Evolutionary conservation across 2,113 vertebrate species (phyloP).

Genomic region (Nycticebus coucang): DNA sequence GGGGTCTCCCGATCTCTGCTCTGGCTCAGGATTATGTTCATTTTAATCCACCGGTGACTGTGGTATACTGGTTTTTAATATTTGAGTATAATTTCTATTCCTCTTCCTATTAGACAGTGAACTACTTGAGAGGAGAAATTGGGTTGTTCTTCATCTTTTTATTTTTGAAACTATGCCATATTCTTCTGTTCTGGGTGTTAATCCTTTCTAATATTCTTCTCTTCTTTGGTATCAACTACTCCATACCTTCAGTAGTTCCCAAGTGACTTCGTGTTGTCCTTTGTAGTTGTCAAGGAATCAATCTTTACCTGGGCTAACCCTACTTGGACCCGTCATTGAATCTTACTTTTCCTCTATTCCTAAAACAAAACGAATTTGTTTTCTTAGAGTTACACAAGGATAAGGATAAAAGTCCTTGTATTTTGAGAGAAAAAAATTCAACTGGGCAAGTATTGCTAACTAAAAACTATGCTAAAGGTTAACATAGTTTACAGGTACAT

Average conservation of each 20-base stretch:
- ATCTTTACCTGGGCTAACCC: background rate
- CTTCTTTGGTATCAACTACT: background rate
- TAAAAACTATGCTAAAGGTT: background rate
- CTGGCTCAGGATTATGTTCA: background rate
- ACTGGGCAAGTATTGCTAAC: background rate
- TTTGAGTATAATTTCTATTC: background rate
- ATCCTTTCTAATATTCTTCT: background rate
- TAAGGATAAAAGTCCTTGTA: background rate
- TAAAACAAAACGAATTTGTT: background rate
- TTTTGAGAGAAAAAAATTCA: background rate
- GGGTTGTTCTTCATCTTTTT: background rate
- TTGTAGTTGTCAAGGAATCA: background rate
- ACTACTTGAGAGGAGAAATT: background rate
- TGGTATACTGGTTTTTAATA: background rate
- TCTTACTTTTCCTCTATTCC: background rate
- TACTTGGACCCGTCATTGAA: background rate
- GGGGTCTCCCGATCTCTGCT: background rate
- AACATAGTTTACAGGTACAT: background rate
- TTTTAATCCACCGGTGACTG: background rate
- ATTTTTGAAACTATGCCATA: background rate
- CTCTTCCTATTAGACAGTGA: background rate
- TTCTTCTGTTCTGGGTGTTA: background rate
- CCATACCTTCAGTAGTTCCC: background rate
- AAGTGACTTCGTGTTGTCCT: background rate
- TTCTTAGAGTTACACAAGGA: background rate